Conservation (phyloP, 35 echinoderm and acorn worm species). For the Apostichopus parvimensis region DNA sequence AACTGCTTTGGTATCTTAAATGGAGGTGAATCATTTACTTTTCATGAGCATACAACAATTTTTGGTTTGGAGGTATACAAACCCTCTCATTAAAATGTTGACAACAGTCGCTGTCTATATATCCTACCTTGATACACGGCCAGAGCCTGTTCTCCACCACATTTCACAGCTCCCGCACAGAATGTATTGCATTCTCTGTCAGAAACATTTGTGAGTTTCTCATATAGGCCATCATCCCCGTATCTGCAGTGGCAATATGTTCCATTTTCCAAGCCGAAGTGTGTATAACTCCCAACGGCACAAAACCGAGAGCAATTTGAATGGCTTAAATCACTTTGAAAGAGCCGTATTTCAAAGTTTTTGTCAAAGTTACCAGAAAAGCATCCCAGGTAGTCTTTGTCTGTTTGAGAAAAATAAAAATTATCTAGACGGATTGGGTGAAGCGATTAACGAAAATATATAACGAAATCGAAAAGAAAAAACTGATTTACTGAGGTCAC, state of each 20-base stretch:
- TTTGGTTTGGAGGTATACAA: no score
- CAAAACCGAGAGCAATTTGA: neutral
- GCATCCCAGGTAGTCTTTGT: neutral
- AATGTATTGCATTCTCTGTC: neutral
- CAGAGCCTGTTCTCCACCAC: neutral
- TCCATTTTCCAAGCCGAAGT: neutral
- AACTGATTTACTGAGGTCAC: no score
- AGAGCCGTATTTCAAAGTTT: neutral
- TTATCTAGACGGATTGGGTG: no score
- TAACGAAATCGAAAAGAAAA: no score
- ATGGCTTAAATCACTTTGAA: neutral
- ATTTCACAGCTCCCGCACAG: neutral
- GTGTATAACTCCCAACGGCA: neutral
- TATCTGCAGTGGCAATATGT: neutral
- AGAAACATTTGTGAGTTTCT: neutral
- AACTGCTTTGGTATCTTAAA: no score
- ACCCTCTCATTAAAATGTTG: no score
- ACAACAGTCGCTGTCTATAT: neutral
- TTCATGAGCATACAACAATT: no score
- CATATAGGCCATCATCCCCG: neutral
- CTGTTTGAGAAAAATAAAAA: no score
- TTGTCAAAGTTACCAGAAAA: neutral
- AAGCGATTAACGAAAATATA: no score
- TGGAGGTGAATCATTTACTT: no score
- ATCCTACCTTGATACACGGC: neutral